Evolutionary conservation across 2,113 vertebrate species (phyloP).

Genomic region (Romanogobio albipinnatus): DNA sequence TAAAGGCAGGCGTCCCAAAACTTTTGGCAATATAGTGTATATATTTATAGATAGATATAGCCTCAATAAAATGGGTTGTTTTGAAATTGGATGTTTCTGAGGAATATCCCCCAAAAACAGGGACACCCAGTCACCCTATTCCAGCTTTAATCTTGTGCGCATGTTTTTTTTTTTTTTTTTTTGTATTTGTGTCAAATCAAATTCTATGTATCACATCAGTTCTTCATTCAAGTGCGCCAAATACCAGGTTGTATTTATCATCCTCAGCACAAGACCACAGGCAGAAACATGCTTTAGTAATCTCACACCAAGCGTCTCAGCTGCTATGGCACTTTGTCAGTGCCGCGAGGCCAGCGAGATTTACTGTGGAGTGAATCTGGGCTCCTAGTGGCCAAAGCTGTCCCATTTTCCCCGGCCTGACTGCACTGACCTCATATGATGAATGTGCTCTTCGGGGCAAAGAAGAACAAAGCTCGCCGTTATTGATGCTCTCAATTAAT

Average conservation of each 20-base stretch:
- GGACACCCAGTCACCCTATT: not conserved
- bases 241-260: slow-evolving; percentile 65
- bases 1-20: too few relatives aligned
- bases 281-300: slow-evolving; percentile 64
- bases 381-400: slow-evolving; percentile 66
- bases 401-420: slow-evolving; percentile 69
- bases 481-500: slow-evolving; percentile 79
- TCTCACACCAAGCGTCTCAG: slow-evolving; percentile 63
- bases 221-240: slow-evolving; percentile 46
- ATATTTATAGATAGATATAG: too few relatives aligned
- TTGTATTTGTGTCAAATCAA: slow-evolving; percentile 22
- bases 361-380: slow-evolving; percentile 58
- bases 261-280: slow-evolving; percentile 61
- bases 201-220: slow-evolving; percentile 33
- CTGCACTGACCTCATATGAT: slow-evolving; percentile 73
- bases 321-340: slow-evolving; percentile 67
- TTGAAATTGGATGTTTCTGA: too few relatives aligned
- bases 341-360: slow-evolving; percentile 50
- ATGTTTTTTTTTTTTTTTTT: not conserved
- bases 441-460: slow-evolving; percentile 68
- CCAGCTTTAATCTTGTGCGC: not conserved
- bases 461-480: slow-evolving; percentile 65
- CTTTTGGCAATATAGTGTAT: too few relatives aligned
- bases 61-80: too few relatives aligned
- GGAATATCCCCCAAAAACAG: not conserved